These are phyloP conservation scores for Ariolimax columbianus DNA, from an alignment of 2,888 invertebrate species.

Conservation along the genomic window DNA sequence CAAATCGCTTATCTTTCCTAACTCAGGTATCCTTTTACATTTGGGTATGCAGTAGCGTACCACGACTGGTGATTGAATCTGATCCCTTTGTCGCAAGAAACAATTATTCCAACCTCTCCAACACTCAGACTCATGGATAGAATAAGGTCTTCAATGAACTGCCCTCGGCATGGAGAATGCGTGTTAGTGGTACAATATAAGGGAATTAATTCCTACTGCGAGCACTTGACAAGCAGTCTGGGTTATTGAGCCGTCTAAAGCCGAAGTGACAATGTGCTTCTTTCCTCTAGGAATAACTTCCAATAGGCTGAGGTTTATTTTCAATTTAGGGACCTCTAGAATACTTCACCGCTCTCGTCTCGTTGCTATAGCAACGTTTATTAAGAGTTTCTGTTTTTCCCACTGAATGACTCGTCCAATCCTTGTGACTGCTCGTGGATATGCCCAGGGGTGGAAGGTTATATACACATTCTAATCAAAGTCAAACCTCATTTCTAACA, in stretches of 20 bases:
- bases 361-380: not conserved
- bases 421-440: not conserved
- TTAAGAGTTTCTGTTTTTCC: not conserved
- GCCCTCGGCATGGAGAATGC: too few species aligned
- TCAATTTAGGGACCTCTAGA: not conserved
- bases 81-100: too few species aligned
- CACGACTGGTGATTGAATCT: too few species aligned
- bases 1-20: too few species aligned
- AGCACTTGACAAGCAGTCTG: not conserved
- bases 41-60: too few species aligned
- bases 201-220: not conserved
- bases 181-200: not conserved
- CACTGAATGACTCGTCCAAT: not conserved
- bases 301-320: constrained; percentile 6
- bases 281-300: not conserved
- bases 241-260: not conserved
- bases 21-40: too few species aligned
- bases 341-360: not conserved
- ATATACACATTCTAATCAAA: not conserved
- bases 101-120: too few species aligned
- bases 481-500: not conserved
- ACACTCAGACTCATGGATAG: too few species aligned
- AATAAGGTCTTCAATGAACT: too few species aligned
- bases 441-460: not conserved
- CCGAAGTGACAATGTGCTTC: not conserved